Evolutionary conservation across 2,113 vertebrate species (phyloP).

Genomic region (Crotophaga sulcirostris): DNA sequence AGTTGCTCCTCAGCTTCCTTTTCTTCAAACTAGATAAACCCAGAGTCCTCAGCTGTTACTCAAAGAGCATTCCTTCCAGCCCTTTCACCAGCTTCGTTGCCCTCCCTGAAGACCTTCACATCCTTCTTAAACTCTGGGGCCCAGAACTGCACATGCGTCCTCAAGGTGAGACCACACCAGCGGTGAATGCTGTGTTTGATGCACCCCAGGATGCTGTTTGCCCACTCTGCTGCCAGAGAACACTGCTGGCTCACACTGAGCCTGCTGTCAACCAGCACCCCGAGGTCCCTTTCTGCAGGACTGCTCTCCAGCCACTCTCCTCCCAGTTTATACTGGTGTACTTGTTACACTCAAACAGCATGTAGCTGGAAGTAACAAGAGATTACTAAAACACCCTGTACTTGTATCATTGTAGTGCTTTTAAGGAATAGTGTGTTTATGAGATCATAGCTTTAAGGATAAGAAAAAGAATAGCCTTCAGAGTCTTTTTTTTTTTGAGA

Average conservation of each 20-base stretch:
- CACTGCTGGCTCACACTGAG: not conserved
- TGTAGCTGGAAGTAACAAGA: not conserved
- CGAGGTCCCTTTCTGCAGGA: not conserved
- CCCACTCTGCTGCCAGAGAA: not conserved
- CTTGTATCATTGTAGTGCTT: not conserved
- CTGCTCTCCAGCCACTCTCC: not conserved
- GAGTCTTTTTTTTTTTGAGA: not conserved
- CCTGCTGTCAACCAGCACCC: not conserved
- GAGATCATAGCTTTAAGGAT: not conserved
- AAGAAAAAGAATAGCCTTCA: not conserved
- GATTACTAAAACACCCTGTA: not conserved
- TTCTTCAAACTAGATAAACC: not conserved
- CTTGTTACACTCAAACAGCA: not conserved
- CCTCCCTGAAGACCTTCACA: accelerated
- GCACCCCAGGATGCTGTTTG: not conserved
- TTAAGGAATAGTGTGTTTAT: not conserved
- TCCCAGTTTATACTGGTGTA: accelerated
- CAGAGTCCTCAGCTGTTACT: accelerated
- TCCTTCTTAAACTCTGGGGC: not conserved
- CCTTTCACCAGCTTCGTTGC: not conserved
- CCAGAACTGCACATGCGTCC: not conserved
- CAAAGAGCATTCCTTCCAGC: not conserved
- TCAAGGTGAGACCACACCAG: accelerated
- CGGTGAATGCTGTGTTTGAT: not conserved
- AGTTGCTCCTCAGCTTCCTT: not conserved